Evolutionary conservation across 1,140 invertebrate species (phyloP).

Genomic region (Drosophila nigromelanica): DNA sequence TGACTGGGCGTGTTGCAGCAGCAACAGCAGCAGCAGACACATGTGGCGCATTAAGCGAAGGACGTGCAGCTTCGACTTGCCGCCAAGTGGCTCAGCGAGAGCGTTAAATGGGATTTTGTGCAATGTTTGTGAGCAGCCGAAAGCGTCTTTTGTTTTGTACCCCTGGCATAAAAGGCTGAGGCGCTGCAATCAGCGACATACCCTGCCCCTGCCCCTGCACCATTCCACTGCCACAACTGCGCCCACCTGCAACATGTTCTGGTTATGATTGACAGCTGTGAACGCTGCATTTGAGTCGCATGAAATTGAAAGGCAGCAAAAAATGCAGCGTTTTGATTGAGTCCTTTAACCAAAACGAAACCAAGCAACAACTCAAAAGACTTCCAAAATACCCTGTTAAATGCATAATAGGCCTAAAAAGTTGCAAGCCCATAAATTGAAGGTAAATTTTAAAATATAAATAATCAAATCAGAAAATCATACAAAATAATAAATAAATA

Average conservation of each 20-base stretch:
- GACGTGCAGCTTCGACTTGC: constrained; percentile 32
- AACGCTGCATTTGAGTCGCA: constrained; percentile 51
- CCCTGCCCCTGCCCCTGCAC: constrained; percentile 18
- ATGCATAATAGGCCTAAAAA: neutral
- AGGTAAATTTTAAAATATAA: too few relatives aligned
- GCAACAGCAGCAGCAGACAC: constrained; percentile 46
- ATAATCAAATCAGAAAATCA: too few relatives aligned
- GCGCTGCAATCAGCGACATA: constrained; percentile 30
- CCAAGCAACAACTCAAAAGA: neutral
- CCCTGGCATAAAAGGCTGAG: constrained; percentile 19
- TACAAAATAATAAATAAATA: neutral
- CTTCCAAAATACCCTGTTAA: constrained; percentile 16
- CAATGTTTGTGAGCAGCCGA: constrained; percentile 53
- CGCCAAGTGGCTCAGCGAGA: constrained; percentile 32
- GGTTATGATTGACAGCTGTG: constrained; percentile 53
- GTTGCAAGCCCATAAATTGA: too few relatives aligned
- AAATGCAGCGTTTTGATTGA: constrained; percentile 49
- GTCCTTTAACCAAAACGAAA: constrained; percentile 11
- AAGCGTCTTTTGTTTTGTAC: constrained; percentile 58
- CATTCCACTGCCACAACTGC: neutral
- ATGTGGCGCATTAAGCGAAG: constrained; percentile 60
- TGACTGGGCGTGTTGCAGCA: constrained; percentile 33
- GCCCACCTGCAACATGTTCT: constrained; percentile 42
- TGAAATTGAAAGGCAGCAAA: constrained; percentile 43
- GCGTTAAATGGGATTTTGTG: constrained; percentile 74